Percentiles rank a stretch among this genome's conserved stretches.
Conservation (phyloP, 2,888 invertebrate genomes). For the Dryocosmus kuriphilus region DNA sequence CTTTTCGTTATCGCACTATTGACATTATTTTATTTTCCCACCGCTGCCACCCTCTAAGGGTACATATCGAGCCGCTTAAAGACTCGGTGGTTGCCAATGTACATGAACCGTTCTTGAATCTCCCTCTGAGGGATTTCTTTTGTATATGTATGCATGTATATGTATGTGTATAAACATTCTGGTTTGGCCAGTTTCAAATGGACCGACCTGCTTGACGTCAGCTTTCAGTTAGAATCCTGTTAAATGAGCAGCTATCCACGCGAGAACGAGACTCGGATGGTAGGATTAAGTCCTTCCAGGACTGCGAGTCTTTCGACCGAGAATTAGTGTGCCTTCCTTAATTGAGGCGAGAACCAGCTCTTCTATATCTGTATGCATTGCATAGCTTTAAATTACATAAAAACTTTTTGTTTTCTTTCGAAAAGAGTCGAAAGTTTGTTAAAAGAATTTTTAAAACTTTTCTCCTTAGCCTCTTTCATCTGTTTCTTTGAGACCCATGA, state of each 20-base stretch:
- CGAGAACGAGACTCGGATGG: constrained; percentile 27
- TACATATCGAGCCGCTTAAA: constrained; percentile 26
- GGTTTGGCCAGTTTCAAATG: constrained; percentile 51
- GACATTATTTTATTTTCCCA: not conserved
- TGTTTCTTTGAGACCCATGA: too few species aligned
- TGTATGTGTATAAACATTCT: constrained; percentile 40
- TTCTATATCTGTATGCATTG: not conserved
- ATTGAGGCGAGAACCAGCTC: constrained; percentile 1
- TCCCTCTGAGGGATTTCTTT: constrained; percentile 45
- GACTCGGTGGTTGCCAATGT: constrained; percentile 58
- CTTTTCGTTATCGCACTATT: not conserved
- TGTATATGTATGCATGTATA: constrained; percentile 1
- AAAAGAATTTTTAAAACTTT: too few species aligned
- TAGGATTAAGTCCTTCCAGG: constrained; percentile 29
- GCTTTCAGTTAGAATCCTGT: constrained; percentile 62
- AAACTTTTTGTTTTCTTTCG: too few species aligned
- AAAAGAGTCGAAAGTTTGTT: too few species aligned
- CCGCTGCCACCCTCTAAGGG: not conserved
- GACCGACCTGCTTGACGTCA: constrained; percentile 45
- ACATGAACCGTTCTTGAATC: constrained; percentile 68
- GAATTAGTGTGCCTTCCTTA: constrained; percentile 35
- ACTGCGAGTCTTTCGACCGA: not conserved
- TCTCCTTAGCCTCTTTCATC: too few species aligned
- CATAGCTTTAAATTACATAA: too few species aligned
- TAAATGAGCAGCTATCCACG: constrained; percentile 50